These are phyloP conservation scores for Callyntrura sp. DNA, from an alignment of 2,888 invertebrate species.

Conservation along the genomic window DNA sequence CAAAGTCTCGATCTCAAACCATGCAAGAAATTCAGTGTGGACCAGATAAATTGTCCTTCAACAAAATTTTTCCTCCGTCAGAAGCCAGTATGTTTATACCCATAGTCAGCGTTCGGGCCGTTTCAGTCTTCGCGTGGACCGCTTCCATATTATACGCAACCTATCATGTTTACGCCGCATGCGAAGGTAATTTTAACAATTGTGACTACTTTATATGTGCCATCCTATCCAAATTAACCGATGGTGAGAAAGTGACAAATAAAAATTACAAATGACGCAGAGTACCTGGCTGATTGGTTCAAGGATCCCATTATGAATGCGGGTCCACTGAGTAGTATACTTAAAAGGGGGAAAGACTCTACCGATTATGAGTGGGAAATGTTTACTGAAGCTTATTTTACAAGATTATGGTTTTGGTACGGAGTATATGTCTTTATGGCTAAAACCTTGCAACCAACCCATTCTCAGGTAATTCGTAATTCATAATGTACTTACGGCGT, in stretches of 20 bases:
- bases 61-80: slow-evolving; percentile 24
- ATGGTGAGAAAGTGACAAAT: too few species aligned
- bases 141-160: slow-evolving; percentile 87
- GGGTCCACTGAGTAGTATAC: slow-evolving; percentile 87
- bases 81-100: slow-evolving; percentile 8
- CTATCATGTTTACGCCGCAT: slow-evolving; percentile 87
- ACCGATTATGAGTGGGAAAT: slow-evolving; percentile 91
- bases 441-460: slow-evolving; percentile 33
- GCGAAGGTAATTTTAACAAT: slow-evolving; percentile 86
- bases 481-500: too few species aligned
- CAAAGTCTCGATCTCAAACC: too few species aligned
- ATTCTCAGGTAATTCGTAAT: neutral
- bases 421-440: slow-evolving; percentile 59
- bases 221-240: neutral
- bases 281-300: slow-evolving; percentile 60
- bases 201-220: neutral
- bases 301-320: slow-evolving; percentile 85
- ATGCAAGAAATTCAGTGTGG: neutral
- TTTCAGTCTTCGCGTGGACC: slow-evolving; percentile 88
- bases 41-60: too few species aligned
- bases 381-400: slow-evolving; percentile 84
- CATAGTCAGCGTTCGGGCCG: slow-evolving; percentile 35
- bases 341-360: slow-evolving; percentile 88
- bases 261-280: too few species aligned
- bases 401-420: slow-evolving; percentile 78